These are phyloP conservation scores for Brachyptera risi DNA, from an alignment of 2,888 invertebrate species.

Conservation along the genomic window DNA sequence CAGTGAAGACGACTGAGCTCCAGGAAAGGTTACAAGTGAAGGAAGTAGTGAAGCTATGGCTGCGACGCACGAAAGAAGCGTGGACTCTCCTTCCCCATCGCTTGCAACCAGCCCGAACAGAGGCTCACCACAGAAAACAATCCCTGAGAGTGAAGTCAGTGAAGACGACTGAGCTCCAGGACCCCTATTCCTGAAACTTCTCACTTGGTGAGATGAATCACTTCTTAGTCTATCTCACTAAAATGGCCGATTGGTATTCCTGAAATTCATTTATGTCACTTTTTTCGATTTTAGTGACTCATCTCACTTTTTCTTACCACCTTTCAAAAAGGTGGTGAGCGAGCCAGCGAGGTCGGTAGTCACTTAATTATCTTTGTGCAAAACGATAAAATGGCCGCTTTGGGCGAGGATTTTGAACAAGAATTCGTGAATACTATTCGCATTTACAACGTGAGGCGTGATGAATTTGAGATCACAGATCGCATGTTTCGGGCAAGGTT, in stretches of 20 bases:
- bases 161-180: too few species aligned
- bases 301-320: background rate
- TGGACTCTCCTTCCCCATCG: too few species aligned
- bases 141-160: too few species aligned
- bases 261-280: background rate
- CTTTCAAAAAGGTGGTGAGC: too few species aligned
- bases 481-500: background rate
- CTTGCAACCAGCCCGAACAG: too few species aligned
- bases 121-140: too few species aligned
- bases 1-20: too few species aligned
- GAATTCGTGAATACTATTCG: background rate
- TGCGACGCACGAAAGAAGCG: too few species aligned
- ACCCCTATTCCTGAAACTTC: background rate
- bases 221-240: too few species aligned
- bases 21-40: too few species aligned
- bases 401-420: background rate
- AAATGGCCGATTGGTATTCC: background rate
- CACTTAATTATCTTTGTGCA: background rate
- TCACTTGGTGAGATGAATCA: background rate
- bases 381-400: background rate
- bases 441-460: background rate
- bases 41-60: too few species aligned
- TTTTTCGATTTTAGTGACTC: background rate
- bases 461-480: background rate
- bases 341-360: background rate